Conservation (phyloP, 2,797 vertebrate genomes). For the Sparus aurata region DNA sequence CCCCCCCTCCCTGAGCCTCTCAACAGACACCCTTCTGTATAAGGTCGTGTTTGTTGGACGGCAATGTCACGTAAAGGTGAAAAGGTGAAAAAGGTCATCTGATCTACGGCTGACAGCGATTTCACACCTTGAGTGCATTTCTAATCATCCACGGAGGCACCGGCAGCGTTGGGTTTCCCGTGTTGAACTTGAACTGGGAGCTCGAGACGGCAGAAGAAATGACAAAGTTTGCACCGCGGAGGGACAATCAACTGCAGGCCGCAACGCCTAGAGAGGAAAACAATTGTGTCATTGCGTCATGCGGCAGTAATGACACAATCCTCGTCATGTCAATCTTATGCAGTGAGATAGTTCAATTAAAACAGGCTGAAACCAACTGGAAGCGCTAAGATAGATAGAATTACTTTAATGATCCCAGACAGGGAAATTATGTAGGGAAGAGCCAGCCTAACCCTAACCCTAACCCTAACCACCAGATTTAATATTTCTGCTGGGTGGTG, state of each 20-base stretch:
- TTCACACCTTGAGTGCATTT: background rate
- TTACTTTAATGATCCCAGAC: no score
- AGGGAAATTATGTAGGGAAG: no score
- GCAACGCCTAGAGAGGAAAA: constrained; percentile 23
- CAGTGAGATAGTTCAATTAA: constrained; percentile 34
- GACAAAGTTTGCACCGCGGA: background rate
- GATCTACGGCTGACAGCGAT: constrained; percentile 30
- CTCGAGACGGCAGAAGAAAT: constrained; percentile 9
- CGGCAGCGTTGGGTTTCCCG: background rate
- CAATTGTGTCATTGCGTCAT: constrained; percentile 23
- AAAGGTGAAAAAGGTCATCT: constrained; percentile 46
- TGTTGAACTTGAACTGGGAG: constrained; percentile 39
- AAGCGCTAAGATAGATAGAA: no score
- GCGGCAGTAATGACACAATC: constrained; percentile 36
- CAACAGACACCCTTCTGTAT: constrained; percentile 5
- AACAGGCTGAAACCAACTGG: constrained; percentile 11
- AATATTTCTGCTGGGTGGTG: constrained; percentile 7
- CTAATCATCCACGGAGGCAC: background rate
- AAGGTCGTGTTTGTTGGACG: constrained; percentile 50
- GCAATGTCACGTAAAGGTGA: constrained; percentile 22
- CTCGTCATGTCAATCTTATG: constrained; percentile 18
- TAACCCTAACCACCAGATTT: constrained; percentile 18
- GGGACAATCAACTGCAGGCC: constrained; percentile 3
- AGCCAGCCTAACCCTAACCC: no score
- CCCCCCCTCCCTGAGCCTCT: background rate